These are phyloP conservation scores for Danaus chrysippus DNA, from an alignment of 2,888 invertebrate genomes.

Conservation along the genomic window DNA sequence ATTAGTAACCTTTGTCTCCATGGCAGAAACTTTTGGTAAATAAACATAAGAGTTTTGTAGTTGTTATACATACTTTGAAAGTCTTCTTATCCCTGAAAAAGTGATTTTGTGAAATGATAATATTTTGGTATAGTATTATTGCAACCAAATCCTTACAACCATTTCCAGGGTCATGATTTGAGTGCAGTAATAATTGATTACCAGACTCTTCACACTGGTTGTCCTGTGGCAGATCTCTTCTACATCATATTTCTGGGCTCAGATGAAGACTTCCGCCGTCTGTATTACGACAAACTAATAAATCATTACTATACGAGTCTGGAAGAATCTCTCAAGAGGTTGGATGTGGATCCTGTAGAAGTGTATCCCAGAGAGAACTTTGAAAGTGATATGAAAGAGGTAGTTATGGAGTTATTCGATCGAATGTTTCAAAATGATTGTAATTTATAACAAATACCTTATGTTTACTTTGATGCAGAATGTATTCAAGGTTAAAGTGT, in stretches of 20 bases:
- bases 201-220: slow-evolving; percentile 51
- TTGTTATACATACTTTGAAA: too few species aligned
- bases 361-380: slow-evolving; percentile 49
- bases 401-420: slow-evolving; percentile 20
- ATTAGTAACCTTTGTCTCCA: too few species aligned
- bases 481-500: too few species aligned
- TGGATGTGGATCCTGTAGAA: slow-evolving; percentile 42
- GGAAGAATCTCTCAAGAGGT: slow-evolving; percentile 37
- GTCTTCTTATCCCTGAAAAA: too few species aligned
- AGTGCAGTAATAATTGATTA: slow-evolving; percentile 52
- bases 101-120: too few species aligned
- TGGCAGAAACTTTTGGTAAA: too few species aligned
- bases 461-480: too few species aligned
- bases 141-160: not conserved
- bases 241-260: slow-evolving; percentile 57
- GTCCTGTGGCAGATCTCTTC: slow-evolving; percentile 49
- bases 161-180: slow-evolving; percentile 45
- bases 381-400: slow-evolving; percentile 48
- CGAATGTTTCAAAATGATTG: not conserved
- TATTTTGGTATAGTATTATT: too few species aligned
- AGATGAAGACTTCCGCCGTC: slow-evolving; percentile 49
- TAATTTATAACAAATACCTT: too few species aligned
- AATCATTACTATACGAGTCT: slow-evolving; percentile 44
- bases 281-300: slow-evolving; percentile 36
- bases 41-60: too few species aligned